Conservation (phyloP, 2,113 vertebrate genomes). For the Sinocyclocheilus anophthalmus region DNA sequence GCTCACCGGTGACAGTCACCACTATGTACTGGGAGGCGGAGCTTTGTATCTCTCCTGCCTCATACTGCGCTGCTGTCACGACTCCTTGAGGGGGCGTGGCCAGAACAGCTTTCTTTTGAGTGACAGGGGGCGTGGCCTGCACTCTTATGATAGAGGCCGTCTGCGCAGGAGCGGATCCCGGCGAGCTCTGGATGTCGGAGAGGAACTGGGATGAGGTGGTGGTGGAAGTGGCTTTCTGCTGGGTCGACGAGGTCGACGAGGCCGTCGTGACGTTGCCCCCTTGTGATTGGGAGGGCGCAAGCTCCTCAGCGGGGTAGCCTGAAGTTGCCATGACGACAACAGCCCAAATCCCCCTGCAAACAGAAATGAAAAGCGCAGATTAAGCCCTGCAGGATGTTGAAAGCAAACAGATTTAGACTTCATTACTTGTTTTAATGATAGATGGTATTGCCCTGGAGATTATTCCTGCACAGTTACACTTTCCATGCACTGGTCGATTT, state of each 20-base stretch:
- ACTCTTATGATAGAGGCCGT: constrained; percentile 63
- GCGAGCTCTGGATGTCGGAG: constrained; percentile 73
- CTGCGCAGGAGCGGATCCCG: constrained; percentile 61
- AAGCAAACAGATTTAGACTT: neutral
- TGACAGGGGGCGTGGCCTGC: constrained; percentile 60
- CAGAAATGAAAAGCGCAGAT: constrained; percentile 53
- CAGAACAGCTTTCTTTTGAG: constrained; percentile 74
- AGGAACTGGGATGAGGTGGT: constrained; percentile 75
- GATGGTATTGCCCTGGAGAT: neutral
- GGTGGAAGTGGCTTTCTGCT: constrained; percentile 61
- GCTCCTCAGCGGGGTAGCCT: constrained; percentile 84
- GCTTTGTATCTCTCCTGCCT: constrained; percentile 70
- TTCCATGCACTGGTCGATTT: neutral
- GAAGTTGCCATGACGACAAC: constrained; percentile 87
- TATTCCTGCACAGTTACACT: neutral
- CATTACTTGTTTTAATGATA: neutral
- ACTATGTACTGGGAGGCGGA: constrained; percentile 81
- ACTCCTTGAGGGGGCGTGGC: constrained; percentile 67
- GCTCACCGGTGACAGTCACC: constrained; percentile 89
- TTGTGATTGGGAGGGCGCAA: constrained; percentile 76
- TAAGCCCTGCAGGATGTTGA: constrained; percentile 51
- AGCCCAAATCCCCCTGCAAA: constrained; percentile 58
- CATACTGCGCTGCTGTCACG: constrained; percentile 64
- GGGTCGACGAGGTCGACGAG: constrained; percentile 71
- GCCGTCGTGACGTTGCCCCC: constrained; percentile 74